Evolutionary conservation across 2,113 vertebrate species (phyloP), one percentile per base, ranked within the genome.

Genomic region (Scomber scombrus): DNA sequence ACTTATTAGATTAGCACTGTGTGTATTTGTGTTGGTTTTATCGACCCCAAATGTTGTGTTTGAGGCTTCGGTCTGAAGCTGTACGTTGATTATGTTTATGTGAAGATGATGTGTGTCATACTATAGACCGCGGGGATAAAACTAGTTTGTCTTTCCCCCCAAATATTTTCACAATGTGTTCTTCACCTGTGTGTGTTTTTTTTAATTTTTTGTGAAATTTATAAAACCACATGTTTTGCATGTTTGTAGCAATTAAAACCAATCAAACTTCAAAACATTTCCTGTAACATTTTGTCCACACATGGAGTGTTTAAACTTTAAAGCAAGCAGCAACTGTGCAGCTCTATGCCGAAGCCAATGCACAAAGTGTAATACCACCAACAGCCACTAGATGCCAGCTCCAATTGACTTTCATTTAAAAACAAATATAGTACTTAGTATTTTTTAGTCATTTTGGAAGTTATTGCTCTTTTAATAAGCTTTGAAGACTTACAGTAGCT

Each of bases 1-100:
- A 50, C 40, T 77, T 74, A 74, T 80, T 73, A 57, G 66, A 77
- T 77, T 55, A 81, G n/a, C 46, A 40, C 43, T 18, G 11, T 58
- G 46, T 66, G 52, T 66, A 11, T 72, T 68, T 80, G 29, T 64
- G 40, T 71, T 51, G 8, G n/a, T 66, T 60, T 64, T 64, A 57
- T 64, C 52, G 29, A 60, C 74, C 74, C 63, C 54, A 82, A 71
- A 74, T n/a, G 11, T 64, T 61, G 68, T 49, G 47, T 60, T 75
- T n/a, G 69, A 52, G 46, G 51, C 46, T 7, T 79, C 2, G 4
- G 23, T 74, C 23, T 12, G 31, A 54, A 51, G 79, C 64, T 66
- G 64, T 50, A 73, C 62, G 80, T 72, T 80, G 75, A 18, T 56
- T 61, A 19, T 61, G 71, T 64, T 62, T 45, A 52, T 11, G 9